Percentiles rank a stretch among this genome's conserved stretches.
Conservation (phyloP, 2,888 invertebrate species). For the Heliconius aoede region DNA sequence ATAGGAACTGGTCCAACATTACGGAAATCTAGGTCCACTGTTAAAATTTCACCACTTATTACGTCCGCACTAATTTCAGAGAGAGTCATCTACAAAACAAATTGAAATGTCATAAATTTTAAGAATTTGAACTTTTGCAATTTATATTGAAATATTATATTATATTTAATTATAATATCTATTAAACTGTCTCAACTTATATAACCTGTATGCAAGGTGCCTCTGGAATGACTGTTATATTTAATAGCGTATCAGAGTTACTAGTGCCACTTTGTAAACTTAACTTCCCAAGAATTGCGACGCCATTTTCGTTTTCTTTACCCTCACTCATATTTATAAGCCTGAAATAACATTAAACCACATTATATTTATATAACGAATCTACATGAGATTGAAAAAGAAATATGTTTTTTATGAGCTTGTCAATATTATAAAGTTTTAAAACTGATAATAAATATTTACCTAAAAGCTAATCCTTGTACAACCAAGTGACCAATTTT, state of each 20-base stretch:
- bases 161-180: no score
- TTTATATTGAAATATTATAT: neutral
- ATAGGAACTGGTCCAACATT: slow-evolving; percentile 88
- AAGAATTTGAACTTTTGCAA: neutral
- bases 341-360: slow-evolving; percentile 53
- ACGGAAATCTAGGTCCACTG: slow-evolving; percentile 86
- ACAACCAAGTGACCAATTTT: slow-evolving; percentile 89
- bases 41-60: slow-evolving; percentile 89
- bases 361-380: no score
- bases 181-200: neutral
- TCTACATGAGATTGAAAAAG: no score
- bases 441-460: slow-evolving; percentile 58
- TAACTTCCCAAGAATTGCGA: slow-evolving; percentile 85
- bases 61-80: slow-evolving; percentile 86
- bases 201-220: slow-evolving; percentile 91
- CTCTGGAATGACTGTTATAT: slow-evolving; percentile 89
- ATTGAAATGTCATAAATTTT: slow-evolving; percentile 11
- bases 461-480: slow-evolving; percentile 88
- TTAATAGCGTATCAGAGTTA: slow-evolving; percentile 87
- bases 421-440: neutral
- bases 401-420: no score
- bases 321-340: slow-evolving; percentile 71
- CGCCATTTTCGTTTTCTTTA: slow-evolving; percentile 65
- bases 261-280: slow-evolving; percentile 79
- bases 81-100: slow-evolving; percentile 85